Evolutionary conservation across 2,888 invertebrate genomes (phyloP).

Genomic region (Aleiodes alternator): DNA sequence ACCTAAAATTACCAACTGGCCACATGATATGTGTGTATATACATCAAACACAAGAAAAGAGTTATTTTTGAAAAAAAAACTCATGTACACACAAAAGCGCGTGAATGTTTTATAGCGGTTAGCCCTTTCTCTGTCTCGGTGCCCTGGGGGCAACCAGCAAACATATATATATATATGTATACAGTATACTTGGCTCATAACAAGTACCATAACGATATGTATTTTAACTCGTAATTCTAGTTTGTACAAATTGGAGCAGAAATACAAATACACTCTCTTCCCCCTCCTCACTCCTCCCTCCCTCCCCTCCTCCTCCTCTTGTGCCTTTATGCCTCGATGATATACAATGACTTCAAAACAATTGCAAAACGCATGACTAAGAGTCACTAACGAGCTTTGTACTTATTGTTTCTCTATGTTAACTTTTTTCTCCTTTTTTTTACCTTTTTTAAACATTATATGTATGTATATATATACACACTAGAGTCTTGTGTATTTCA

Average conservation of each 20-base stretch:
- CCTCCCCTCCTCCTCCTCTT: constrained; percentile 49
- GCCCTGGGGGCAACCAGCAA: constrained; percentile 52
- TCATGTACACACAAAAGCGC: constrained; percentile 66
- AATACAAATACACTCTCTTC: constrained; percentile 67
- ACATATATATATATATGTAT: background rate
- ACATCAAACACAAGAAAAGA: constrained; percentile 54
- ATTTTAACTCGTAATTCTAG: constrained; percentile 64
- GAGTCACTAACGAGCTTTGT: constrained; percentile 53
- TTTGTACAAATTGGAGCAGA: constrained; percentile 68
- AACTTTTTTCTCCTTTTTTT: too few species aligned
- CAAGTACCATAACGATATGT: constrained; percentile 59
- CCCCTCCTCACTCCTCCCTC: too few species aligned
- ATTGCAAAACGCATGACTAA: constrained; percentile 67
- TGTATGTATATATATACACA: too few species aligned
- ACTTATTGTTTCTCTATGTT: too few species aligned
- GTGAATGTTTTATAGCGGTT: constrained; percentile 71
- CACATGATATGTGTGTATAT: too few species aligned
- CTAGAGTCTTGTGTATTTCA: too few species aligned
- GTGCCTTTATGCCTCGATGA: constrained; percentile 61
- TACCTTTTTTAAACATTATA: too few species aligned
- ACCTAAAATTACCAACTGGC: too few species aligned
- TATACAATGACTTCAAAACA: constrained; percentile 65
- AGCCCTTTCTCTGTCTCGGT: constrained; percentile 60
- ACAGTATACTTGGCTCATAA: constrained; percentile 21
- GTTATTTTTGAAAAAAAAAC: constrained; percentile 67